These are phyloP conservation scores for Garra rufa DNA, from an alignment of 2,113 vertebrate species.

Conservation along the genomic window DNA sequence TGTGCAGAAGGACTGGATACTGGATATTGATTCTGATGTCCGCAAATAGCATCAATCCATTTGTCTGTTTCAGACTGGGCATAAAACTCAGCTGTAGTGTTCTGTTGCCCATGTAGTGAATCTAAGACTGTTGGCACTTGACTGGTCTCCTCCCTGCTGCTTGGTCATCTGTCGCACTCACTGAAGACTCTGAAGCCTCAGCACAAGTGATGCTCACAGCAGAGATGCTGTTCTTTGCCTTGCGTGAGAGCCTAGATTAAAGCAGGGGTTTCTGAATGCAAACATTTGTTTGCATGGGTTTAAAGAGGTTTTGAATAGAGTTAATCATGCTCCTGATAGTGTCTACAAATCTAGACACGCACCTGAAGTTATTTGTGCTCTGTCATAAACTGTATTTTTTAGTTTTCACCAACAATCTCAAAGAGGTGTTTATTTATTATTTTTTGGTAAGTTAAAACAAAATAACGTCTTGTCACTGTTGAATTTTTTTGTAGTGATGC, in stretches of 20 bases:
- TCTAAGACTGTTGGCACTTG: slow-evolving; percentile 49
- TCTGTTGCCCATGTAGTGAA: slow-evolving; percentile 37
- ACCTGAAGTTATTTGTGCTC: background rate
- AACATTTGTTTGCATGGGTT: background rate
- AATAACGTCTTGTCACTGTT: background rate
- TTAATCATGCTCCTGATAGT: background rate
- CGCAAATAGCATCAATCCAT: slow-evolving; percentile 36
- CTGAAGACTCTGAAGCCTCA: slow-evolving; percentile 38
- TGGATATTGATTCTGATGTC: background rate
- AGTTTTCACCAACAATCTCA: background rate
- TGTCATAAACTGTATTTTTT: background rate
- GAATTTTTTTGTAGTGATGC: background rate
- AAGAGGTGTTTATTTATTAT: background rate
- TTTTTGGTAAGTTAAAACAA: background rate
- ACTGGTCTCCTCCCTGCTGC: slow-evolving; percentile 53
- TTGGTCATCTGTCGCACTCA: slow-evolving; percentile 55
- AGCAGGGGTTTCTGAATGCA: background rate
- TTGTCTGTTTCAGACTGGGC: slow-evolving; percentile 35
- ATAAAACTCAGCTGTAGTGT: slow-evolving; percentile 27
- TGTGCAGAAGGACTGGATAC: background rate
- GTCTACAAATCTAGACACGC: background rate
- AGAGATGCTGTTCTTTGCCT: background rate
- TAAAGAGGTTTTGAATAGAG: background rate
- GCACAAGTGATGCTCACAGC: slow-evolving; percentile 20
- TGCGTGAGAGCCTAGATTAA: background rate